phyloP scores from a whole-genome alignment of 2,797 vertebrate genomes.

The Petrocephalus sullivani region DNA sequence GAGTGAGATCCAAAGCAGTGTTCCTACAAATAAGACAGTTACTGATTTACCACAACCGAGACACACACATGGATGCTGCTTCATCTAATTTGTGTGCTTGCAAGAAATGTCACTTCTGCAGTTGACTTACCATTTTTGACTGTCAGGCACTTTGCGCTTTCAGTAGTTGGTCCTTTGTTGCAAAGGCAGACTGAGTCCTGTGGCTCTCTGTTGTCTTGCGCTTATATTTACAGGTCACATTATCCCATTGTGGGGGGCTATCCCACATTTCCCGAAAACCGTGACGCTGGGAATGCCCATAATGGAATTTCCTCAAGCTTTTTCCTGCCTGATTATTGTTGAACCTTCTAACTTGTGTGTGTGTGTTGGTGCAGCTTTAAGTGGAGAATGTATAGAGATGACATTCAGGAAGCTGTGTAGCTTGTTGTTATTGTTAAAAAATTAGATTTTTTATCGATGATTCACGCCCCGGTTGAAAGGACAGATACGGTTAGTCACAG shows the following conservation, averaged over 20 bases:
- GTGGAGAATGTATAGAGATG: background rate
- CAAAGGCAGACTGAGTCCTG: background rate
- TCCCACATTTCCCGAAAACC: background rate
- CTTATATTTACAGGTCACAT: background rate
- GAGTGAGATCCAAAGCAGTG: constrained; percentile 19
- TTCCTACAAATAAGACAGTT: constrained; percentile 35
- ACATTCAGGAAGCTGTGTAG: background rate
- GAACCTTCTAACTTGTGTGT: background rate
- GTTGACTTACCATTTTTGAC: background rate
- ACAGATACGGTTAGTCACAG: background rate
- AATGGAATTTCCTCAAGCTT: background rate
- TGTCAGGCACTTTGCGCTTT: background rate
- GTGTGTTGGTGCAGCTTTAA: background rate
- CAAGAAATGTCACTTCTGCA: background rate
- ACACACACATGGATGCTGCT: background rate
- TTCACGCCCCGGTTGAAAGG: too few species aligned
- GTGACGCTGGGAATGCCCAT: background rate
- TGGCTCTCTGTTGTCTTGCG: background rate
- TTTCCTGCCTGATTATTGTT: background rate
- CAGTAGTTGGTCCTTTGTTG: background rate
- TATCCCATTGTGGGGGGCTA: background rate
- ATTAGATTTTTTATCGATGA: too few species aligned
- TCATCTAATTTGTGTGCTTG: background rate
- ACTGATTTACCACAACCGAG: background rate
- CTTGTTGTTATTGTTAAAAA: background rate